Conservation (phyloP, 2,888 invertebrate genomes). For the Temnothorax rugatulus region DNA sequence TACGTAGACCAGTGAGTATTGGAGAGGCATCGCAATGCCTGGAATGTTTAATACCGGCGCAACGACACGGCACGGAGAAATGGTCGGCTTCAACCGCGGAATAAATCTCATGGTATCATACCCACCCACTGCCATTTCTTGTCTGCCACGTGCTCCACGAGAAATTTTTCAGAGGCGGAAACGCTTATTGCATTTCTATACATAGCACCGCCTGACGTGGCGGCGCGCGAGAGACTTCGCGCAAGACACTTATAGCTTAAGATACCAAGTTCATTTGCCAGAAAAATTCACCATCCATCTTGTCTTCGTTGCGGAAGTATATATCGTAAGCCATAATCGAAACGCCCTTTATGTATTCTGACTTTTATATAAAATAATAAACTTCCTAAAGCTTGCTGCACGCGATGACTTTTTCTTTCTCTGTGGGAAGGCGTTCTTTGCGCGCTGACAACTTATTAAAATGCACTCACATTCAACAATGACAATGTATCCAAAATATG, state of each 20-base stretch:
- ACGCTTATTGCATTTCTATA: slow-evolving; percentile 68
- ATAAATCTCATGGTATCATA: slow-evolving; percentile 81
- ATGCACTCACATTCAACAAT: not conserved
- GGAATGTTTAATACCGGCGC: slow-evolving; percentile 84
- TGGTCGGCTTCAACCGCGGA: slow-evolving; percentile 79
- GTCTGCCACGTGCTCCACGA: slow-evolving; percentile 60
- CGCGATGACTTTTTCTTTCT: not conserved
- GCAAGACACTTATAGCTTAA: not conserved
- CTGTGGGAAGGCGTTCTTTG: not conserved
- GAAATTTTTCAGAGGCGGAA: slow-evolving; percentile 68
- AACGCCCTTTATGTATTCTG: not conserved
- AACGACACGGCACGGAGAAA: slow-evolving; percentile 81
- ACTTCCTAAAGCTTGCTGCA: not conserved
- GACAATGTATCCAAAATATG: not conserved
- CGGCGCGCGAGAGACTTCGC: slow-evolving; percentile 14
- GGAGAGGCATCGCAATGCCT: slow-evolving; percentile 79
- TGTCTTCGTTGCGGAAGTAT: not conserved
- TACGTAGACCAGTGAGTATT: slow-evolving; percentile 61
- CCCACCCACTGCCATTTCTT: slow-evolving; percentile 69
- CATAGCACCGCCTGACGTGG: slow-evolving; percentile 18
- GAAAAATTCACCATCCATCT: slow-evolving; percentile 4
- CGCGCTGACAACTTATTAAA: not conserved
- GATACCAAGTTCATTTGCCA: slow-evolving; percentile 42
- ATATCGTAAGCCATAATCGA: slow-evolving; percentile 8
- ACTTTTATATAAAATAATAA: slow-evolving; percentile 5